Evolutionary conservation across 1,140 invertebrate genomes (phyloP), one percentile per base, ranked within the genome.

Genomic region (Delia radicum): DNA sequence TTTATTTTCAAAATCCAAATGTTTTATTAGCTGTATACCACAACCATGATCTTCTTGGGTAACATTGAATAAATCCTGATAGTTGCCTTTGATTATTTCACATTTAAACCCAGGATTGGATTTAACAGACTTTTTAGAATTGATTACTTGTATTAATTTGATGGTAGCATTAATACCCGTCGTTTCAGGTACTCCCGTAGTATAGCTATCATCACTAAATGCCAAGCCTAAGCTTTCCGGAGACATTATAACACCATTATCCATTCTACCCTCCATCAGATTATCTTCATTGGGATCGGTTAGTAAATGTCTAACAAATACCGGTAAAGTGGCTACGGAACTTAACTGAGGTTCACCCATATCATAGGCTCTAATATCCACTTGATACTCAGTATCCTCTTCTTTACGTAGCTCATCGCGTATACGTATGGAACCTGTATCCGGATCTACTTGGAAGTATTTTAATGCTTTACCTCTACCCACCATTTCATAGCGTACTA

Each of bases 401-500:
- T 95, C 94, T 84, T 96, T 96, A 48, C 93, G 89, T 29, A 96
- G 82, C 84, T 96, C 94, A 86, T 95, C 94, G 18, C 93, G 90
- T 1, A 96, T 91, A 31, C 91, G 89, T 10, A 96, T 83, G 2
- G 92, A 89, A 0, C 95, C 95, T 0, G 91, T 92, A 79, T 95
- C 94, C 0, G 94, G 90, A 87, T 96, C 94, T 6, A 97, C 93
- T 77, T 94, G 91, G 87, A 97, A 96, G 82, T 95, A 96, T 79
- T 93, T 93, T 0, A 89, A 88, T 0, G 94, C 91, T 81, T 94
- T 94, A 29, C 92, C 94, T 26, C 93, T 87, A 0, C 94, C 94
- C 15, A 92, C 91, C 8, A 96, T 89, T 86, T 96, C 94, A 82
- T 96, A 96, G 15, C 87, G 85, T 77, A 94, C 92, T 80, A 93